A percentile compares a stretch with the other conserved stretches of the same genome.
phyloP scores from a whole-genome alignment of 2,797 vertebrate species.

The Acomys russatus region DNA sequence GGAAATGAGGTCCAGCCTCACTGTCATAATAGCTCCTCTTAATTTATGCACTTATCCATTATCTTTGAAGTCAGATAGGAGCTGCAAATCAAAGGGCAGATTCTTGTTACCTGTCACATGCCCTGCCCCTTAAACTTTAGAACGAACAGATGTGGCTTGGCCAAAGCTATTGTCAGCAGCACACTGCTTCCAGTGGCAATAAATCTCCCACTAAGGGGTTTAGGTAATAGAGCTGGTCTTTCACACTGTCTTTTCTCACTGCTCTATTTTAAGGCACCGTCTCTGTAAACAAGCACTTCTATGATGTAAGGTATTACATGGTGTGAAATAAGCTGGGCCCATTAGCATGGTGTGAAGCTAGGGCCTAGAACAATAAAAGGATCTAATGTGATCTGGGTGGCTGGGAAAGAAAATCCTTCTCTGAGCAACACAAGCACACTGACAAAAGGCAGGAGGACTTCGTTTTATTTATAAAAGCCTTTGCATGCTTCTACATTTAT shows the following conservation, averaged over 20 bases:
- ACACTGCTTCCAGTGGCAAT: conserved; percentile 59
- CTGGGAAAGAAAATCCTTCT: not conserved
- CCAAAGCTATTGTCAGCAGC: conserved; percentile 74
- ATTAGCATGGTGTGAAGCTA: conserved; percentile 69
- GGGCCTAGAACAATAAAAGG: conserved; percentile 67
- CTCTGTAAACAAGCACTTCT: conserved; percentile 79
- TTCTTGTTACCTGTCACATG: conserved; percentile 75
- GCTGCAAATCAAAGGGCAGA: conserved; percentile 82
- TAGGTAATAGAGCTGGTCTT: conserved; percentile 75
- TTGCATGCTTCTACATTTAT: conserved; percentile 72
- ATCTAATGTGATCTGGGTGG: conserved; percentile 66
- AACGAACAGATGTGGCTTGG: conserved; percentile 74
- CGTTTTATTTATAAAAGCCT: conserved; percentile 80
- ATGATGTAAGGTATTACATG: conserved; percentile 32
- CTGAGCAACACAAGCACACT: conserved; percentile 29
- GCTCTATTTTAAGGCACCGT: conserved; percentile 67
- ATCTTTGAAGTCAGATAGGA: conserved; percentile 79
- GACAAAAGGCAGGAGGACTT: conserved; percentile 60
- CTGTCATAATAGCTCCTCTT: conserved; percentile 61
- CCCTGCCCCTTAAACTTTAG: conserved; percentile 67
- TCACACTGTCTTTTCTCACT: conserved; percentile 32
- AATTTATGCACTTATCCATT: conserved; percentile 75
- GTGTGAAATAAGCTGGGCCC: conserved; percentile 74
- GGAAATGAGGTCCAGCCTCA: conserved; percentile 38
- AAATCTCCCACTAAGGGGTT: conserved; percentile 79